phyloP scores from a whole-genome alignment of 2,797 vertebrate genomes.

The Enteromius mattozi region DNA sequence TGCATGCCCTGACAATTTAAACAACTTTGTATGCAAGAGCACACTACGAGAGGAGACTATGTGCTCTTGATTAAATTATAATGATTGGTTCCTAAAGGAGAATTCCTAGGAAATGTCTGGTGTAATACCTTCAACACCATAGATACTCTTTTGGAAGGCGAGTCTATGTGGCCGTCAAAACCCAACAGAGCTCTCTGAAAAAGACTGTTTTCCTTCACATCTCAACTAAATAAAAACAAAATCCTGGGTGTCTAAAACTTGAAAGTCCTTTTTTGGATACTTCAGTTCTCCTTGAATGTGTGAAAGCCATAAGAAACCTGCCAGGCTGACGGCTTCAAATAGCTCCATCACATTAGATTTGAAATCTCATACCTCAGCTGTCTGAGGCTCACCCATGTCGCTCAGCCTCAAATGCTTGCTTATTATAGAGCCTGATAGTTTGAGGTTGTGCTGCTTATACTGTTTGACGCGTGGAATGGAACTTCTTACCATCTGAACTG shows the following conservation, averaged over 20 bases:
- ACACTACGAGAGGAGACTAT: background rate
- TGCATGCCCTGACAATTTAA: conserved; percentile 34
- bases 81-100: conserved; percentile 34
- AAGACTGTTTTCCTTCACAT: conserved; percentile 21
- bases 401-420: conserved; percentile 39
- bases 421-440: conserved; percentile 51
- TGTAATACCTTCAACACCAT: background rate
- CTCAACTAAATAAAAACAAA: conserved; percentile 27
- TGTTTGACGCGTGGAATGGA: conserved; percentile 7
- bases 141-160: background rate
- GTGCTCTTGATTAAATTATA: conserved; percentile 43
- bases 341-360: conserved; percentile 57
- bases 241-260: conserved; percentile 35
- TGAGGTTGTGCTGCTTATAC: conserved; percentile 32
- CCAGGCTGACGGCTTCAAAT: conserved; percentile 54
- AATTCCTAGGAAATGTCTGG: conserved; percentile 20
- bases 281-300: conserved; percentile 41
- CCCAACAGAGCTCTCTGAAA: conserved; percentile 11
- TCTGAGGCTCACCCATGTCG: conserved; percentile 37
- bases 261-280: conserved; percentile 44
- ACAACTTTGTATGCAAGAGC: conserved; percentile 28
- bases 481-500: conserved; percentile 16
- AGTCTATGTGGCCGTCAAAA: conserved; percentile 16
- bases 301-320: conserved; percentile 45
- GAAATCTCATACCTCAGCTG: conserved; percentile 59